Percentiles rank a stretch among this genome's conserved stretches.
Evolutionary conservation across 2,888 invertebrate species (phyloP).

Genomic region (Hesperia comma): DNA sequence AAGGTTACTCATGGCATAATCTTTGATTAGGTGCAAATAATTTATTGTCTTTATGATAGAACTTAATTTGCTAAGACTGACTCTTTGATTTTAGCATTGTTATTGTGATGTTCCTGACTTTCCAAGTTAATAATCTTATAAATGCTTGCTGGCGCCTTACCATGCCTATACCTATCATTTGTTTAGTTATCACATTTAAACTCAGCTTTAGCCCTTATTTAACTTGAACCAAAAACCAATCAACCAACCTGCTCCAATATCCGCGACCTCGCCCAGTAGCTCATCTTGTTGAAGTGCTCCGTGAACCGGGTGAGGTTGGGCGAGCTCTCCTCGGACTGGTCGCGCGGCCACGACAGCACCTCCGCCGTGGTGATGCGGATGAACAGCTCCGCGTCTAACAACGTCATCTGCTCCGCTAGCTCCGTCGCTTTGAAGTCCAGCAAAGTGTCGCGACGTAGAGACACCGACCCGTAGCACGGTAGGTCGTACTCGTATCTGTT

Average conservation of each 20-base stretch:
- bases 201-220: no score
- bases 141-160: no score
- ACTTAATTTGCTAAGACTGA: no score
- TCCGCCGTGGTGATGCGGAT: constrained; percentile 98
- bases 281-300: constrained; percentile 99
- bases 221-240: no score
- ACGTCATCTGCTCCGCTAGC: constrained; percentile 99
- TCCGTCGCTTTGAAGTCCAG: constrained; percentile 97
- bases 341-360: constrained; percentile 98
- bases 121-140: no score
- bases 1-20: no score
- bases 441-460: constrained; percentile 84
- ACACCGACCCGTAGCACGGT: constrained; percentile 72
- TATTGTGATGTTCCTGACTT: no score
- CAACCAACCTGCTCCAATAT: constrained; percentile 89
- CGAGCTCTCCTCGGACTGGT: constrained; percentile 98
- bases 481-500: constrained; percentile 75
- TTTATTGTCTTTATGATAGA: no score
- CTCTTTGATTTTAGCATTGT: no score
- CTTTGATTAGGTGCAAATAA: no score
- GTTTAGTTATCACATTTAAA: no score
- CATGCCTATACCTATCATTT: no score
- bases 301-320: constrained; percentile 98
- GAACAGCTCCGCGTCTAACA: constrained; percentile 97
- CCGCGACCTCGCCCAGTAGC: constrained; percentile 97